Evolutionary conservation across 1,140 invertebrate genomes (phyloP).

Genomic region (Drosophila subpulchrella): DNA sequence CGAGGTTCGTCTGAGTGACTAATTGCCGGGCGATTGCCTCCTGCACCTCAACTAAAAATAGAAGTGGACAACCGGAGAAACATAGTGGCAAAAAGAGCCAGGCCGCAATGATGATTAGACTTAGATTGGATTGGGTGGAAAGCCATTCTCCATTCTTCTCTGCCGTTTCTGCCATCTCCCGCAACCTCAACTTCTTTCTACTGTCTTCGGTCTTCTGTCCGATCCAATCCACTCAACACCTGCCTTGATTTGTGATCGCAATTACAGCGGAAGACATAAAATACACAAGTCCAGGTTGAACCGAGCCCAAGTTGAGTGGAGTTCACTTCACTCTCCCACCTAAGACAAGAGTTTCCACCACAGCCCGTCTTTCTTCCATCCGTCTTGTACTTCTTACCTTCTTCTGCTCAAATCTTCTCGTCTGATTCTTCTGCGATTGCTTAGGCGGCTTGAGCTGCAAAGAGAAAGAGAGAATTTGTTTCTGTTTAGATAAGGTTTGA

Average conservation of each 20-base stretch:
- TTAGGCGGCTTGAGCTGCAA: conserved; percentile 16
- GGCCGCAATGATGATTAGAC: conserved; percentile 32
- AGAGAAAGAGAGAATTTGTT: conserved; percentile 20
- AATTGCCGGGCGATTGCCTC: conserved; percentile 70
- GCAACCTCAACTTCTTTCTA: neutral
- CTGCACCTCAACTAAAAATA: conserved; percentile 67
- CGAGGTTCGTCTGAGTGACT: conserved; percentile 63
- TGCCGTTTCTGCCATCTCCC: neutral
- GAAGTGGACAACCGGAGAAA: conserved; percentile 9
- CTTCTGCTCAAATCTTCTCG: conserved; percentile 10
- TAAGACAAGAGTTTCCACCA: conserved; percentile 14
- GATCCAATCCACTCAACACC: conserved; percentile 41
- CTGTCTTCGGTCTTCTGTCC: neutral
- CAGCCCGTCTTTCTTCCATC: conserved; percentile 5
- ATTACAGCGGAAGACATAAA: conserved; percentile 51
- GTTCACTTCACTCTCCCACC: conserved; percentile 37
- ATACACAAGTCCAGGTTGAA: conserved; percentile 25
- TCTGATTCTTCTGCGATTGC: conserved; percentile 22
- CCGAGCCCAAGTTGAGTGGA: conserved; percentile 19
- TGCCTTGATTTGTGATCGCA: conserved; percentile 52
- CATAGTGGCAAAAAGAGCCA: neutral
- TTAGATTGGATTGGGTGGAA: conserved; percentile 34
- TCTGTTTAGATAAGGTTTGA: conserved; percentile 32
- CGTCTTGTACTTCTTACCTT: conserved; percentile 23
- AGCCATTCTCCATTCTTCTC: conserved; percentile 13